Base-by-base conservation (phyloP, 2,888 invertebrate species). In the Drosophila cognata region DNA sequence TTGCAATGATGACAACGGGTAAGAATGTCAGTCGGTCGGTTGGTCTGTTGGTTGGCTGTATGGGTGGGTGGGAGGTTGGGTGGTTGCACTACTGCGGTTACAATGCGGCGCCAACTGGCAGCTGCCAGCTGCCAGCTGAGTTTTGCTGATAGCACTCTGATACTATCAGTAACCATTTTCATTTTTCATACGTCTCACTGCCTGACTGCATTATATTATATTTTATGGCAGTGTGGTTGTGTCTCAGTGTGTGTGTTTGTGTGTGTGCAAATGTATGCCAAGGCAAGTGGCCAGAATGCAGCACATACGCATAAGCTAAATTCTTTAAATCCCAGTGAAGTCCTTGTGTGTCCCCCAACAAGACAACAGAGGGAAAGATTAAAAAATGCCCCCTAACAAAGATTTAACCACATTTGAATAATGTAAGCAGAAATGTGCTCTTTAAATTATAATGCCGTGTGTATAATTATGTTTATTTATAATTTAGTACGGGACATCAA, bases 91-190 rank as follows among this genome's bases (percentile, higher is more conserved):
- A 81, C 64, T 89, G 84, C 81, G 72, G 81, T 72, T 78, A 74
- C 88, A 89, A 61, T 84, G 89, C 84, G 87, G 71, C 68, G 65
- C 69, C 72, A 80, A 80, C 70, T 71, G 82, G 66, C 71, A 81
- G 77, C 74, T 77, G 79, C 72, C 73, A 79, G 63, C 75, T 78
- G 75, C 68, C 71, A 50, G 69, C 81, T 83, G 70, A 76, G 69
- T 82, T 66, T 66, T 70, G 77, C 84, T 88, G 90, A 90, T 85
- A 90, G 81, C 83, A 65, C 71, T 79, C 73, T 73, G 87, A 90
- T 86, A 88, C 86, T 86, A 86, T 86, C 86, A 90, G 84, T 87
- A 88, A 90, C 88, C 88, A 85, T 85, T 89, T 89, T 86, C 83
- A 90, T 89, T 85, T 85, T 77, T 84, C 90, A 84, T 81, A 67